These are phyloP conservation scores for Varanus salvator DNA, from an alignment of 2,113 vertebrate genomes.

Conservation along the genomic window DNA sequence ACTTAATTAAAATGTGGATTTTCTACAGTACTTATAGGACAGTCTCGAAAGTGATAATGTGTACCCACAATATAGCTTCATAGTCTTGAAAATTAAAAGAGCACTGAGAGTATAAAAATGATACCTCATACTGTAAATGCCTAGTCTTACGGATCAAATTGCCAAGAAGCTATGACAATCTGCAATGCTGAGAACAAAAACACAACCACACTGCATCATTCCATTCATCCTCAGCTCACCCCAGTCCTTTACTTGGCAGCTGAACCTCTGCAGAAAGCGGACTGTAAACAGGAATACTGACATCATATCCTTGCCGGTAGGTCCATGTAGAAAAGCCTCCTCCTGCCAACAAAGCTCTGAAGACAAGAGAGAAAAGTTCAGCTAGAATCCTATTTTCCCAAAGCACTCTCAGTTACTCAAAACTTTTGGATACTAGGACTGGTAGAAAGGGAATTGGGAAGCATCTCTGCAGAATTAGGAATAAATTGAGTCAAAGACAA, in stretches of 20 bases:
- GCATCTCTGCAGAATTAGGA: no score
- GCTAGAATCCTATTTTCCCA: neutral
- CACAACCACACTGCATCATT: neutral
- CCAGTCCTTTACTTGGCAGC: constrained; percentile 87
- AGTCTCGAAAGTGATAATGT: neutral
- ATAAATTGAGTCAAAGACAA: neutral
- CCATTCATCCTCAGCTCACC: constrained; percentile 79
- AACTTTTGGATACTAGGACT: neutral
- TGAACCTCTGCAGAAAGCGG: constrained; percentile 89
- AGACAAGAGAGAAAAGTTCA: constrained; percentile 55
- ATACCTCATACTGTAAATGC: rapidly evolving
- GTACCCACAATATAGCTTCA: neutral
- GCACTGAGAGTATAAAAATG: neutral
- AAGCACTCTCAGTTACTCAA: neutral
- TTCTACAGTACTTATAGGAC: neutral
- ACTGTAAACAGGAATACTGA: constrained; percentile 98
- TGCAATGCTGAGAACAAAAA: neutral
- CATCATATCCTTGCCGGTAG: constrained; percentile 96
- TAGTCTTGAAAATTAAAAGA: neutral
- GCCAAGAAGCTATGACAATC: neutral
- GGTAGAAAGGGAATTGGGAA: neutral
- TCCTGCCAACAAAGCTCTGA: constrained; percentile 92
- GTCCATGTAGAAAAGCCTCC: constrained; percentile 98
- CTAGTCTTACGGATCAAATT: neutral
- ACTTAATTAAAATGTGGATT: neutral